A percentile compares a stretch with the other conserved stretches of the same genome.
These are phyloP conservation scores for Dasyprocta punctata DNA, from an alignment of 2,113 vertebrate genomes.

Conservation along the genomic window DNA sequence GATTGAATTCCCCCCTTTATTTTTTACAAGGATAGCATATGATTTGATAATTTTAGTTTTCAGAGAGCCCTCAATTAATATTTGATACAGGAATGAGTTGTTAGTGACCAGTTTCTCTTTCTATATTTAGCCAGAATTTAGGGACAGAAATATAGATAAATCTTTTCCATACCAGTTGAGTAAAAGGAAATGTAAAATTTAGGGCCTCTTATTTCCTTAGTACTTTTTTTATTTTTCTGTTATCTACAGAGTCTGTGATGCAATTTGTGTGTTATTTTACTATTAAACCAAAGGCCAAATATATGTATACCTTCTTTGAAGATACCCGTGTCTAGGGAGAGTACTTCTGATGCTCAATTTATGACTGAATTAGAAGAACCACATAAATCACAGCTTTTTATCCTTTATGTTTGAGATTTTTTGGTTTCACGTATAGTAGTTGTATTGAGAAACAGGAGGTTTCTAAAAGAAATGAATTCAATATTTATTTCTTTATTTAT, in stretches of 20 bases:
- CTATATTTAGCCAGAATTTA: background rate
- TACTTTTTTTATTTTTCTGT: background rate
- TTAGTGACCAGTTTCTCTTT: background rate
- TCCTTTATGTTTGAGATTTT: background rate
- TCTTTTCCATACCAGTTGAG: background rate
- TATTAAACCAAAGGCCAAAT: background rate
- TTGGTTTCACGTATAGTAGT: background rate
- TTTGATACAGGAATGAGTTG: slow-evolving; percentile 14
- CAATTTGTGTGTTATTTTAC: slow-evolving; percentile 3
- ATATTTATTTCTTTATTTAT: too few relatives aligned
- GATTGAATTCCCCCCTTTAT: background rate
- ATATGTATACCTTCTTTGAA: background rate
- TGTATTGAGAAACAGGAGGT: background rate
- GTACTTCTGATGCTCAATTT: background rate
- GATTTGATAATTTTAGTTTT: background rate
- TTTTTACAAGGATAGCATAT: background rate
- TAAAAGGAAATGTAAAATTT: slow-evolving; percentile 18
- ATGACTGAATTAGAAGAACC: background rate
- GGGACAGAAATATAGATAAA: background rate
- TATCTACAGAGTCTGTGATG: background rate
- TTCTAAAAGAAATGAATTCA: slow-evolving; percentile 20
- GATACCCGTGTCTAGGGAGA: background rate
- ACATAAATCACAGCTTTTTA: background rate
- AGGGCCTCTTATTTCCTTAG: background rate
- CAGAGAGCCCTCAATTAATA: background rate